Evolutionary conservation across 2,888 invertebrate genomes (phyloP).

Genomic region (Neuroscelio doddi): DNA sequence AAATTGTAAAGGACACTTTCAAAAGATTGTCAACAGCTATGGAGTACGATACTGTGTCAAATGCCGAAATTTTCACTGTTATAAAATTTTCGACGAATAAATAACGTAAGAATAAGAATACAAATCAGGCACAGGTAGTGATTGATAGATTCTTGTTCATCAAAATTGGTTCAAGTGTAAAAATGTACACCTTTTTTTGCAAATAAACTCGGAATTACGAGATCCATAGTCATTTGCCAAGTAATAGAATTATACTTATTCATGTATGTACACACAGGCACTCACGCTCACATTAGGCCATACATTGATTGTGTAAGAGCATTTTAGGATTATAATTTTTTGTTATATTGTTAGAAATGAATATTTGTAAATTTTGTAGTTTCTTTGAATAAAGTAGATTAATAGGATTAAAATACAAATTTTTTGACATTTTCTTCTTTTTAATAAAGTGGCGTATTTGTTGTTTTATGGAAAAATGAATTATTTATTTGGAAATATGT

Average conservation of each 20-base stretch:
- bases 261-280: constrained; percentile 4
- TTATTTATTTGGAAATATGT: too few species aligned
- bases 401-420: too few species aligned
- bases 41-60: constrained; percentile 26
- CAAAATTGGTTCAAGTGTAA: constrained; percentile 17
- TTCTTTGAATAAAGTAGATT: too few species aligned
- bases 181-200: constrained; percentile 25
- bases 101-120: constrained; percentile 43
- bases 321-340: too few species aligned
- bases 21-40: constrained; percentile 39
- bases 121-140: constrained; percentile 67
- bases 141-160: constrained; percentile 46
- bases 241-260: constrained; percentile 1
- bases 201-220: constrained; percentile 2
- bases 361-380: too few species aligned
- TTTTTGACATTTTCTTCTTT: too few species aligned
- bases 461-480: too few species aligned
- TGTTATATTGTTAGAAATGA: too few species aligned
- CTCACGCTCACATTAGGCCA: background rate
- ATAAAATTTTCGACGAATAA: constrained; percentile 41
- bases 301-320: too few species aligned
- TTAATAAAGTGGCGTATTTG: too few species aligned
- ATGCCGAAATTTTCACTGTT: constrained; percentile 22
- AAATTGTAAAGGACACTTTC: constrained; percentile 31
- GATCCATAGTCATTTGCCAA: background rate